Evolutionary conservation across 2,797 vertebrate genomes (phyloP).

Genomic region (Enteromius paludinosus): DNA sequence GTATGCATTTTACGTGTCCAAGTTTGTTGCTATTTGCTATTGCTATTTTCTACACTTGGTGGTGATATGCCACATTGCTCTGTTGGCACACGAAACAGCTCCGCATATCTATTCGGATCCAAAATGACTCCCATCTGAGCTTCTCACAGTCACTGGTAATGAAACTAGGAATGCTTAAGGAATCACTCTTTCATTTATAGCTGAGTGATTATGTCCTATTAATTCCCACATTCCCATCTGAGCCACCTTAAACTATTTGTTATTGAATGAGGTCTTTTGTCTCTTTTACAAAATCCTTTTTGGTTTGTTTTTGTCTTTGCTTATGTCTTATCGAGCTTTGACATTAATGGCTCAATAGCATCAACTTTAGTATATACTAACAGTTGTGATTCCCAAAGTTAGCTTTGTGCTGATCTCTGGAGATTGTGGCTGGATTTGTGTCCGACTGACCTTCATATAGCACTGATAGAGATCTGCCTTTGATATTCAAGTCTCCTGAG

Average conservation of each 20-base stretch:
- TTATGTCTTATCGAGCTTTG: neutral
- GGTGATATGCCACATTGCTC: neutral
- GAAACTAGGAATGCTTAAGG: neutral
- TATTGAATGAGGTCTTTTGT: neutral
- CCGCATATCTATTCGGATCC: neutral
- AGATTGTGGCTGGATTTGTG: neutral
- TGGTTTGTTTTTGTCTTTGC: neutral
- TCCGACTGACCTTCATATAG: conserved; percentile 5
- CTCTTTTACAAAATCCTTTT: neutral
- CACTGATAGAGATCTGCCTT: neutral
- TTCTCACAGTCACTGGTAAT: neutral
- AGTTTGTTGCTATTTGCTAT: conserved; percentile 7
- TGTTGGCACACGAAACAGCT: neutral
- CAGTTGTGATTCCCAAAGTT: neutral
- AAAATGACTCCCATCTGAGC: neutral
- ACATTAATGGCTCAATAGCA: neutral
- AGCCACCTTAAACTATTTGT: neutral
- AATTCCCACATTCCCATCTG: neutral
- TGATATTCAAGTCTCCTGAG: neutral
- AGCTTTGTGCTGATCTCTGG: conserved; percentile 28
- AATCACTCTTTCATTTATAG: neutral
- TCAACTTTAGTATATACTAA: neutral
- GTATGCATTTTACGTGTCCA: neutral
- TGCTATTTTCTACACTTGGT: conserved; percentile 9
- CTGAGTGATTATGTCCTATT: neutral